A percentile compares a stretch with the other conserved stretches of the same genome.
phyloP scores from a whole-genome alignment of 1,140 invertebrate genomes.

The Pogonus chalceus region DNA sequence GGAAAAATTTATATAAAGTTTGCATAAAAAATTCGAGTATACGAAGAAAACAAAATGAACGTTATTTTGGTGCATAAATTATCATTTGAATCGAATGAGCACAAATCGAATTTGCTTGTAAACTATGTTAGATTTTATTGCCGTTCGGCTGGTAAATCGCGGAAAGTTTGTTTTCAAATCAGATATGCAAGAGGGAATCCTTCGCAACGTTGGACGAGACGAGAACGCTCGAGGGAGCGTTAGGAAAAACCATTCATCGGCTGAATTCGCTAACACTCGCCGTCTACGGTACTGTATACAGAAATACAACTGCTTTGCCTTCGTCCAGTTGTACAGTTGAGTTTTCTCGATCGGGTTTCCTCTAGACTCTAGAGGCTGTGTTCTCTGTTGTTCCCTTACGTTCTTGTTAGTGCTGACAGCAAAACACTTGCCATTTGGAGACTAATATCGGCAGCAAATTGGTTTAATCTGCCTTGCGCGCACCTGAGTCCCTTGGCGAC shows the following conservation, averaged over 20 bases:
- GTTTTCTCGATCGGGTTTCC: background rate
- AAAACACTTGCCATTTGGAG: conserved; percentile 2
- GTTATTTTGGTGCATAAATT: no score
- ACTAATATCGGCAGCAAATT: conserved; percentile 7
- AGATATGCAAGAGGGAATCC: conserved; percentile 1
- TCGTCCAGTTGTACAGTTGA: no score
- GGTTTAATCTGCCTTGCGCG: conserved; percentile 1
- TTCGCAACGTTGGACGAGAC: no score
- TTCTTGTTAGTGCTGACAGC: conserved; percentile 7
- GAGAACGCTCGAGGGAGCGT: background rate
- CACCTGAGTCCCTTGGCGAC: background rate
- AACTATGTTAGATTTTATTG: conserved; percentile 2
- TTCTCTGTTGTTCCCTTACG: background rate
- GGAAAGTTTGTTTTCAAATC: background rate
- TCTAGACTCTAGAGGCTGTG: no score
- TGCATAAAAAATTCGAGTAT: no score
- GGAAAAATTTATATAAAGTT: no score
- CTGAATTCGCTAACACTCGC: no score
- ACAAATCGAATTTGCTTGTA: background rate
- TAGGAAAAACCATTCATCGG: no score
- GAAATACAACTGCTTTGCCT: no score
- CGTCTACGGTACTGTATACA: no score
- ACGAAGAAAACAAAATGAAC: no score
- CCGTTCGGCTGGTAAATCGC: background rate
- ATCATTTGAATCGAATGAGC: background rate